These are phyloP conservation scores for Scalopus aquaticus DNA, from an alignment of 2,113 vertebrate species.

Conservation along the genomic window DNA sequence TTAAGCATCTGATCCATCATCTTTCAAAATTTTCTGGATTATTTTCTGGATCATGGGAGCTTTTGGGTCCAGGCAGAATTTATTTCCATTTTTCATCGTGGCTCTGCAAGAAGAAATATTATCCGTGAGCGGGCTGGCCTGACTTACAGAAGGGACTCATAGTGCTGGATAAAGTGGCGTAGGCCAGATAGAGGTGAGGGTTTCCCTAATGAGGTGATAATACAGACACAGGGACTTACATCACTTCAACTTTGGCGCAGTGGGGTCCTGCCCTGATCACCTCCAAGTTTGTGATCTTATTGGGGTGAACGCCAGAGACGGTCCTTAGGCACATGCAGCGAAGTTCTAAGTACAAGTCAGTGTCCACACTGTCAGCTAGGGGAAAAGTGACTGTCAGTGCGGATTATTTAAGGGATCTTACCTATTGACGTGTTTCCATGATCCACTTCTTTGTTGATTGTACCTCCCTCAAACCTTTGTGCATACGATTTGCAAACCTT, in stretches of 20 bases:
- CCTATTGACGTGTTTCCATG: background rate
- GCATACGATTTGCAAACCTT: background rate
- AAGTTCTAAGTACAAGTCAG: rapidly evolving
- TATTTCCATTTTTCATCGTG: constrained; percentile 38
- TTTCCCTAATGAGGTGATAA: background rate
- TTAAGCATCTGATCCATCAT: background rate
- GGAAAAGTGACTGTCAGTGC: background rate
- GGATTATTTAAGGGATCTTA: background rate
- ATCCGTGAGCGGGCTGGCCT: too few species aligned
- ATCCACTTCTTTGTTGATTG: background rate
- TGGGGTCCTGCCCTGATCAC: constrained; percentile 42
- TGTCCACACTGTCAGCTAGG: rapidly evolving
- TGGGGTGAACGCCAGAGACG: background rate
- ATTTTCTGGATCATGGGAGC: constrained; percentile 60
- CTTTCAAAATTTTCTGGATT: constrained; percentile 60
- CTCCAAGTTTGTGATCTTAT: background rate
- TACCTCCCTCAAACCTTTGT: background rate
- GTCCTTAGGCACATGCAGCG: constrained; percentile 26
- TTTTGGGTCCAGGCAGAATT: constrained; percentile 68
- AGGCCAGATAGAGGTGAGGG: background rate
- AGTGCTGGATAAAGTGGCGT: background rate
- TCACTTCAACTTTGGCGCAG: constrained; percentile 26
- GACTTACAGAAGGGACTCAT: background rate
- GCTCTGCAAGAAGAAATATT: constrained; percentile 64
- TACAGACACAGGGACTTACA: constrained; percentile 45